These are phyloP conservation scores for Phrynocephalus versicolor DNA, from an alignment of 2,113 vertebrate genomes.

Conservation along the genomic window DNA sequence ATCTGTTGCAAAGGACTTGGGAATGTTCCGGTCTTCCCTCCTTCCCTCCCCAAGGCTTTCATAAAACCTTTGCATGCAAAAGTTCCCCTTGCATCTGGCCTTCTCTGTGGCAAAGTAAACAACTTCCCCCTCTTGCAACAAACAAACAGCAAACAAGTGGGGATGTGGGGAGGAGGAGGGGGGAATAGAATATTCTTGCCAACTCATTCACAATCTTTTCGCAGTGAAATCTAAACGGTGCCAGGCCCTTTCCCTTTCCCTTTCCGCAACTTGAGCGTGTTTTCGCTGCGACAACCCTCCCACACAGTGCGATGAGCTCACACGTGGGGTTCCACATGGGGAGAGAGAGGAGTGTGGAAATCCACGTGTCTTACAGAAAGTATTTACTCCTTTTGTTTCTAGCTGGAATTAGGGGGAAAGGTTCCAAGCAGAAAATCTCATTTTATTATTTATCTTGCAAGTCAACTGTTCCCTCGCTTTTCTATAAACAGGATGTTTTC, in stretches of 20 bases:
- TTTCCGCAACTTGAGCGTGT: constrained; percentile 1
- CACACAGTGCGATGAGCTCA: not conserved
- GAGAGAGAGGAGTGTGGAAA: constrained; percentile 47
- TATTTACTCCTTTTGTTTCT: constrained; percentile 68
- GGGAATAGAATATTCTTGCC: not conserved
- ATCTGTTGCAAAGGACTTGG: constrained; percentile 48
- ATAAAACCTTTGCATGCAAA: constrained; percentile 56
- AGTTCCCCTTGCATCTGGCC: constrained; percentile 55
- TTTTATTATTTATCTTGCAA: constrained; percentile 59
- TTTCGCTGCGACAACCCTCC: constrained; percentile 2
- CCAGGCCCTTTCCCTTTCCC: not conserved
- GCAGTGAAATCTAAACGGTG: constrained; percentile 14
- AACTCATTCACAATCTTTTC: constrained; percentile 36
- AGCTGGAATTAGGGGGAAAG: constrained; percentile 40
- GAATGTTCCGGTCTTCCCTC: constrained; percentile 46
- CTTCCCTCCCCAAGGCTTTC: constrained; percentile 37
- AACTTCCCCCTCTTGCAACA: constrained; percentile 55
- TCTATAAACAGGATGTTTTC: constrained; percentile 62
- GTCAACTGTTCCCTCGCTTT: constrained; percentile 61
- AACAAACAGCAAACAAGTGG: constrained; percentile 59
- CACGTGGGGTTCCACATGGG: not conserved
- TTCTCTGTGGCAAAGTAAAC: constrained; percentile 67
- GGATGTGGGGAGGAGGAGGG: not conserved
- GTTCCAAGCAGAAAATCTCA: constrained; percentile 46
- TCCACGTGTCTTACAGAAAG: constrained; percentile 50